phyloP scores from a whole-genome alignment of 1,140 invertebrate genomes.

The Caenorhabditis brenneri region DNA sequence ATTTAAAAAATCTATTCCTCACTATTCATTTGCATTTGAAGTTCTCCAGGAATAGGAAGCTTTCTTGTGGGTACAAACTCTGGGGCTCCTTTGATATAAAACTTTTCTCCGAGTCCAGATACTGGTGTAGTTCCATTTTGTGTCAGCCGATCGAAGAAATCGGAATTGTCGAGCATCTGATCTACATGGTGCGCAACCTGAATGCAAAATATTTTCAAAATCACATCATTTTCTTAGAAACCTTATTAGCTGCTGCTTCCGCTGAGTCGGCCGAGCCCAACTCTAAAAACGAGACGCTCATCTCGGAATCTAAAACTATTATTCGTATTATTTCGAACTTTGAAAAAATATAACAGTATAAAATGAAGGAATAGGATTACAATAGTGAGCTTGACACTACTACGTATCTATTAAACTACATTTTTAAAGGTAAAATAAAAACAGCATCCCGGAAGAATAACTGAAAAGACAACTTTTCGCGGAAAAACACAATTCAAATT shows the following conservation, averaged over 20 bases:
- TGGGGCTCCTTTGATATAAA: conserved; percentile 40
- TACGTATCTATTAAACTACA: no score
- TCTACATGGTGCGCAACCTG: conserved; percentile 21
- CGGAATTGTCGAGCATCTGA: conserved; percentile 13
- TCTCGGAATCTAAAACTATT: neutral
- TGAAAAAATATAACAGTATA: neutral
- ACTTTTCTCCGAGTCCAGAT: conserved; percentile 47
- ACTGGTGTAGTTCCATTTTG: conserved; percentile 28
- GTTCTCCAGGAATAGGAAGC: conserved; percentile 61
- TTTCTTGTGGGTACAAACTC: conserved; percentile 28
- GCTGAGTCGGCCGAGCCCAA: conserved; percentile 14
- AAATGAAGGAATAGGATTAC: neutral
- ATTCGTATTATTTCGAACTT: neutral
- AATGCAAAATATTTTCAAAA: no score
- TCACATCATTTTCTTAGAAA: no score
- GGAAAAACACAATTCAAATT: neutral
- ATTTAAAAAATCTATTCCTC: conserved; percentile 16
- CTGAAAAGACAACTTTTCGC: neutral
- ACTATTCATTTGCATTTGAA: conserved; percentile 63
- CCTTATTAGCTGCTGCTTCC: conserved; percentile 1
- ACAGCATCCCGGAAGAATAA: neutral
- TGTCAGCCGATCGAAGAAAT: conserved; percentile 25
- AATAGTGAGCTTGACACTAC: no score
- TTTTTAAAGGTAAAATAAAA: neutral
- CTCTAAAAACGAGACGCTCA: conserved; percentile 35